These are phyloP conservation scores for Pteria penguin DNA, from an alignment of 2,888 invertebrate species.

Conservation along the genomic window DNA sequence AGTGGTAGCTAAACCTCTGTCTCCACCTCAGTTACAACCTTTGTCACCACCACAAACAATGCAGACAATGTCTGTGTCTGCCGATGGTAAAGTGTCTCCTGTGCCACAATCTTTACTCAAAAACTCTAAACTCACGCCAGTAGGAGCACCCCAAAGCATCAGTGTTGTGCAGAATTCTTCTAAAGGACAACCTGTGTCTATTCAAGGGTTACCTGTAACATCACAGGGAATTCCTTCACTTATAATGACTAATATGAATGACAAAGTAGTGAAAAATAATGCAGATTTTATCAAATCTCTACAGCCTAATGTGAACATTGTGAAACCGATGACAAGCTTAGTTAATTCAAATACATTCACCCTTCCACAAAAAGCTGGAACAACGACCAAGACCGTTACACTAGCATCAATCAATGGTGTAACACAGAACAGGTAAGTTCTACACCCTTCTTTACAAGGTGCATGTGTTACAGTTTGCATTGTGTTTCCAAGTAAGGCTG, in stretches of 20 bases:
- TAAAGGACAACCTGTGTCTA: background rate
- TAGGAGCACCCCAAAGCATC: conserved; percentile 62
- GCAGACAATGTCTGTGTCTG: conserved; percentile 39
- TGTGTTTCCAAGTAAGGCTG: too few relatives aligned
- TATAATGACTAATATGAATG: conserved; percentile 51
- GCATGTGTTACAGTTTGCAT: too few relatives aligned
- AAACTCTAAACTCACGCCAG: conserved; percentile 61
- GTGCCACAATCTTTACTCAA: conserved; percentile 40
- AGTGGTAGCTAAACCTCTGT: conserved; percentile 36
- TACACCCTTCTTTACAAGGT: too few relatives aligned
- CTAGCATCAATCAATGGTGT: conserved; percentile 38
- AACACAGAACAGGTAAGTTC: conserved; percentile 31
- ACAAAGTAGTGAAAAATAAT: conserved; percentile 52
- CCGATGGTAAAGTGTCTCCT: conserved; percentile 46
- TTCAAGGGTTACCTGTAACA: conserved; percentile 18
- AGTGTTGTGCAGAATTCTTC: conserved; percentile 52
- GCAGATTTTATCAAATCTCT: conserved; percentile 52
- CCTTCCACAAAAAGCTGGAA: conserved; percentile 18
- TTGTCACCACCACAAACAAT: conserved; percentile 37
- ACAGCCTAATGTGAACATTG: conserved; percentile 57
- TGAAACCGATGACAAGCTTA: conserved; percentile 22
- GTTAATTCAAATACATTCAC: conserved; percentile 11
- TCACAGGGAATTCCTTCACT: conserved; percentile 57
- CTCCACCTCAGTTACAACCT: conserved; percentile 33
- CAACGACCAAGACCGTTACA: conserved; percentile 14